phyloP scores from a whole-genome alignment of 1,140 invertebrate species.

The Gryon sp. region DNA sequence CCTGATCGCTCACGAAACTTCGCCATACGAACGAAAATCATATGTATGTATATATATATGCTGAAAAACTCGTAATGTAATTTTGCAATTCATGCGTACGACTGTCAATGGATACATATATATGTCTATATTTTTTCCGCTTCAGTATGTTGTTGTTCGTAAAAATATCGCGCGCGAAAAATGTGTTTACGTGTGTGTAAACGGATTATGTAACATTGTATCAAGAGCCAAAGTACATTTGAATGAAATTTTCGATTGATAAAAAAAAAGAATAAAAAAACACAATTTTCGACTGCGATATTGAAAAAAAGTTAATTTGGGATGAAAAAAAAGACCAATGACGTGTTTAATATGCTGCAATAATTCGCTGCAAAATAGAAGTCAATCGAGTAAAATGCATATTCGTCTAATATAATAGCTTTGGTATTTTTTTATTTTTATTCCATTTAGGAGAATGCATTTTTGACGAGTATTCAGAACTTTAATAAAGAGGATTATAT shows the following conservation, averaged over 20 bases:
- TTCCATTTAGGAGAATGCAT: too few species aligned
- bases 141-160: slow-evolving; percentile 1
- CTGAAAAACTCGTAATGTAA: slow-evolving; percentile 28
- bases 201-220: slow-evolving; percentile 28
- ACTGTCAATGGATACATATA: too few species aligned
- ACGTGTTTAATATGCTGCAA: not conserved
- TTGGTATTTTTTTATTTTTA: too few species aligned
- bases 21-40: slow-evolving; percentile 43
- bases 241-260: slow-evolving; percentile 21
- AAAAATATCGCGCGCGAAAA: slow-evolving; percentile 10
- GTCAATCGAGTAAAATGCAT: not conserved
- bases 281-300: not conserved
- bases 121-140: not conserved
- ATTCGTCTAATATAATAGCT: too few species aligned
- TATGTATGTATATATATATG: too few species aligned
- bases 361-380: not conserved
- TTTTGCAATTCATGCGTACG: slow-evolving; percentile 35
- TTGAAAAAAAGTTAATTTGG: slow-evolving; percentile 24
- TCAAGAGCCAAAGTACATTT: slow-evolving; percentile 3
- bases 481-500: too few species aligned
- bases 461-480: too few species aligned
- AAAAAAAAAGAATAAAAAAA: too few species aligned
- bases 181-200: slow-evolving; percentile 15
- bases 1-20: slow-evolving; percentile 45
- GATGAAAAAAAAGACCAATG: slow-evolving; percentile 12